Percentiles rank a stretch among this genome's conserved stretches.
phyloP scores from a whole-genome alignment of 1,140 invertebrate genomes.

The Cotesia vestalis region DNA sequence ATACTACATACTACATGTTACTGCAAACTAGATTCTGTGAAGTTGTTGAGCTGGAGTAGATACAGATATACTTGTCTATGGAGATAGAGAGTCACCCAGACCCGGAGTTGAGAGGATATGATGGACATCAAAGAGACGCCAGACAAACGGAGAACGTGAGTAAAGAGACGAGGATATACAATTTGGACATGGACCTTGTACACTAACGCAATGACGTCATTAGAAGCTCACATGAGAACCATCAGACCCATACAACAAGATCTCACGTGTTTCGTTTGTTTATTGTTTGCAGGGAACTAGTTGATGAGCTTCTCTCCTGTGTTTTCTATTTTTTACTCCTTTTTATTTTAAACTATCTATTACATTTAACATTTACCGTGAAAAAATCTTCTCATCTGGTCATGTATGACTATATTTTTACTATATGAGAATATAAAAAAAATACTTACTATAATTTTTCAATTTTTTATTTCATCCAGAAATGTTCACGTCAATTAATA shows the following conservation, averaged over 20 bases:
- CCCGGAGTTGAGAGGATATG: conserved; percentile 44
- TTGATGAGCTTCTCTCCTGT: not conserved
- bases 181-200: conserved; percentile 55
- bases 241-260: conserved; percentile 17
- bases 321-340: too few relatives aligned
- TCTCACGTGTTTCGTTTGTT: conserved; percentile 15
- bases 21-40: conserved; percentile 12
- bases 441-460: too few relatives aligned
- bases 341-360: too few relatives aligned
- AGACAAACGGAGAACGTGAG: conserved; percentile 48
- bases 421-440: too few relatives aligned
- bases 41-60: conserved; percentile 3
- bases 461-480: too few relatives aligned
- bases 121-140: conserved; percentile 57
- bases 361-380: too few relatives aligned
- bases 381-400: too few relatives aligned
- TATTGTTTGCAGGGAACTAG: not conserved
- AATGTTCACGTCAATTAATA: too few relatives aligned
- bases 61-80: not conserved
- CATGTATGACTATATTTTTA: too few relatives aligned
- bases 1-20: not conserved
- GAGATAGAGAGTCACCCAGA: conserved; percentile 38
- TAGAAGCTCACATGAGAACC: conserved; percentile 42
- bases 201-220: conserved; percentile 54
- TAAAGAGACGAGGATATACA: conserved; percentile 44